Base-by-base conservation (phyloP, 2,888 invertebrate genomes). In the Hydriomena furcata region DNA sequence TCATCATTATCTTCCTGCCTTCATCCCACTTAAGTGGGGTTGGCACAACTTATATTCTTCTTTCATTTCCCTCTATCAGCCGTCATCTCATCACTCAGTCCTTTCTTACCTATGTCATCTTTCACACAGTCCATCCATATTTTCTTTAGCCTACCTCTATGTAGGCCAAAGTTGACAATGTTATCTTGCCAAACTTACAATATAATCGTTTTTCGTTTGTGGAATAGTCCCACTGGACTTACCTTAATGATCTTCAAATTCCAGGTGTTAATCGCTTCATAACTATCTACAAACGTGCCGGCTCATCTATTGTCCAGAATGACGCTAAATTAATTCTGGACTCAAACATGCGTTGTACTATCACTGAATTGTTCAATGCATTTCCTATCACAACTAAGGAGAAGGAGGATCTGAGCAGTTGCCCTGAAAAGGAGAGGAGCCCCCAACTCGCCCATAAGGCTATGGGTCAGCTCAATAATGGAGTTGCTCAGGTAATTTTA, bases 351-450 rank as follows among this genome's bases (percentile, higher is more conserved):
- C 85, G 93, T 7, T 93, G 93, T 55, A 92, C 92, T 42, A 92
- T 94, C 53, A 90, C 90, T 0, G 92, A 91, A 63, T 76, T 95
- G 28, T 84, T 94, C 36, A 92, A 93, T 61, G 90, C 92, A 5
- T 94, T 92, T 72, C 95, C 95, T 0, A 89, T 95, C 31, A 94
- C 94, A 2, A 92, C 91, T 52, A 90, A 89, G 60, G 95, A 95
- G 80, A 92, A 93, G 43, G 93, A 94, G 65, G 95, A 95, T 58
- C 81, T 95, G 21, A 89, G 93, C 52, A 93, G 93, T 10, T 92
- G 92, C 25, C 92, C 93, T 0, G 95, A 95, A 68, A 92, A 94
- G 62, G 93, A 94, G 63, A 76, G 93, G 35, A 87, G 91, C 53
- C 91, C 92, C 7, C 92, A 90, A 50, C 71, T 89, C 31, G 85